These are phyloP conservation scores for Spicauda simplicius DNA, from an alignment of 2,888 invertebrate species.

Conservation along the genomic window DNA sequence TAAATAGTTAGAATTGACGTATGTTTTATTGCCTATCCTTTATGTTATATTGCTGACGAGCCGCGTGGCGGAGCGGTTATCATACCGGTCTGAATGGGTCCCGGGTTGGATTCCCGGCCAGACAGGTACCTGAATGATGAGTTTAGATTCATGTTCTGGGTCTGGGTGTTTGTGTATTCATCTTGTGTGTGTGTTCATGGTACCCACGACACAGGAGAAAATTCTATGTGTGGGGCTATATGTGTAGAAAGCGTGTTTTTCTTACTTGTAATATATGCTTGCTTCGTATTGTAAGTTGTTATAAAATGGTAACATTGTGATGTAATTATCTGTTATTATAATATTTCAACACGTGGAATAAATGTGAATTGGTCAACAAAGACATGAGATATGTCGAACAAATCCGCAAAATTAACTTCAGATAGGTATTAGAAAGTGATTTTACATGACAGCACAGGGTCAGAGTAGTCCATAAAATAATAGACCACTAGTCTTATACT, in stretches of 20 bases:
- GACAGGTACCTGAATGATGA: no score
- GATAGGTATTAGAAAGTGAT: slow-evolving; percentile 35
- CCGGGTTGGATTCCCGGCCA: no score
- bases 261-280: neutral
- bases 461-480: slow-evolving; percentile 26
- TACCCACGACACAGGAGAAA: no score
- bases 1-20: slow-evolving; percentile 65
- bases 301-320: slow-evolving; percentile 40
- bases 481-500: slow-evolving; percentile 6
- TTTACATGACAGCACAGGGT: slow-evolving; percentile 33
- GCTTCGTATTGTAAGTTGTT: neutral
- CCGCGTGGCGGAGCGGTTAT: no score
- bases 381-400: slow-evolving; percentile 29
- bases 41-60: no score
- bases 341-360: slow-evolving; percentile 46
- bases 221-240: no score
- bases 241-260: no score
- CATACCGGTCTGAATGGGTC: no score
- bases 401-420: slow-evolving; percentile 21
- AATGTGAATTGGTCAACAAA: slow-evolving; percentile 27
- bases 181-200: no score
- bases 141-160: no score
- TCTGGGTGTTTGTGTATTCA: no score
- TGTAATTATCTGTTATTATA: slow-evolving; percentile 40
- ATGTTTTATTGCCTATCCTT: slow-evolving; percentile 72